Evolutionary conservation across 2,888 invertebrate genomes (phyloP).

Genomic region (Loripinus fragilis): DNA sequence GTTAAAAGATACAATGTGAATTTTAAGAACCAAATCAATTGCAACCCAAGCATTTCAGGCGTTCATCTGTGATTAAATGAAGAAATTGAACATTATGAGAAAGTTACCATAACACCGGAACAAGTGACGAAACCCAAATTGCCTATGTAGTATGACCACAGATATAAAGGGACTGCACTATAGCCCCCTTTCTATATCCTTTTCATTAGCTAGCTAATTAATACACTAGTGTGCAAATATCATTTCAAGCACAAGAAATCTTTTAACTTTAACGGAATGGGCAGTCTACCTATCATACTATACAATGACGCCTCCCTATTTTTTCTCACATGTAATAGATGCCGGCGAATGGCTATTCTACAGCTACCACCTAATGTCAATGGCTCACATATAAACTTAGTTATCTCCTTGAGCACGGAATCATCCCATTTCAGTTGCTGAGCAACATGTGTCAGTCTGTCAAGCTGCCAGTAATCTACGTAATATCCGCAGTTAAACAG

Average conservation of each 20-base stretch:
- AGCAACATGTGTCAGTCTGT: conserved; percentile 40
- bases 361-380: conserved; percentile 43
- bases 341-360: conserved; percentile 44
- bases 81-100: too few relatives aligned
- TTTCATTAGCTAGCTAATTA: too few relatives aligned
- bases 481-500: conserved; percentile 57
- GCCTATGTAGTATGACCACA: too few relatives aligned
- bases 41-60: too few relatives aligned
- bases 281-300: conserved; percentile 34
- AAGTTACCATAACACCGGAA: too few relatives aligned
- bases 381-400: conserved; percentile 43
- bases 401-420: conserved; percentile 37
- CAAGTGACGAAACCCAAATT: too few relatives aligned
- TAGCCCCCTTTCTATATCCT: too few relatives aligned
- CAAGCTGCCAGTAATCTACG: conserved; percentile 47
- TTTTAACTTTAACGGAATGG: conserved; percentile 47
- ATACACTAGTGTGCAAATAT: too few relatives aligned
- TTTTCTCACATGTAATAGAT: conserved; percentile 39
- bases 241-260: conserved; percentile 38
- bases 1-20: too few relatives aligned
- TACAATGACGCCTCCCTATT: conserved; percentile 22
- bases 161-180: too few relatives aligned
- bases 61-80: too few relatives aligned
- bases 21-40: too few relatives aligned
- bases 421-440: conserved; percentile 51